Conservation (phyloP, 1,140 invertebrate genomes). For the Zaprionus ornatus region DNA sequence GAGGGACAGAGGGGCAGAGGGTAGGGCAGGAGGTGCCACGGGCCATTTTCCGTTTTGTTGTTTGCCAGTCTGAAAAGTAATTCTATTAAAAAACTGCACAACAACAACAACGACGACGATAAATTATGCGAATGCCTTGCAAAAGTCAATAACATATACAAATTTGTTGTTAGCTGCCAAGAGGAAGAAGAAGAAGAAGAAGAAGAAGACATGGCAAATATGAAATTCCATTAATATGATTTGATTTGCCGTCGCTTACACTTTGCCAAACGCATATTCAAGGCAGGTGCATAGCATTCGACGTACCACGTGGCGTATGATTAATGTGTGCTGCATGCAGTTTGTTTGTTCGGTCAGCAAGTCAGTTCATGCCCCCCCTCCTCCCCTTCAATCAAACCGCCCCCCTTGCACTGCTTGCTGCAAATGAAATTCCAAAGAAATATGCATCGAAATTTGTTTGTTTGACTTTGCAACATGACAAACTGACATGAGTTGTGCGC, state of each 20-base stretch:
- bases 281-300: conserved; percentile 24
- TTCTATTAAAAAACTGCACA: conserved; percentile 64
- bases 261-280: conserved; percentile 6
- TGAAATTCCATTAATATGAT: conserved; percentile 76
- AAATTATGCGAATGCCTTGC: conserved; percentile 12
- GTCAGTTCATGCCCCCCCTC: neutral
- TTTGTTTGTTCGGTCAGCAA: conserved; percentile 9
- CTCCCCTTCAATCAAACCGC: neutral
- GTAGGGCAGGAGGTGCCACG: conserved; percentile 3
- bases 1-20: neutral
- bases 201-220: conserved; percentile 50
- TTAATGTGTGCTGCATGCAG: conserved; percentile 58
- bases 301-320: conserved; percentile 52
- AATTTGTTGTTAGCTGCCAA: conserved; percentile 38
- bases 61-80: conserved; percentile 63
- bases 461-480: neutral
- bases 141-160: conserved; percentile 67
- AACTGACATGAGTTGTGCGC: neutral
- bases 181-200: neutral
- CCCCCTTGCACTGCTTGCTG: no score
- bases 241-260: conserved; percentile 34
- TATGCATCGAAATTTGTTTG: neutral
- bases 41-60: conserved; percentile 54
- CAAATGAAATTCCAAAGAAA: neutral
- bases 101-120: conserved; percentile 33